These are phyloP conservation scores for Pandion haliaetus DNA, from an alignment of 2,113 vertebrate species.

Conservation along the genomic window DNA sequence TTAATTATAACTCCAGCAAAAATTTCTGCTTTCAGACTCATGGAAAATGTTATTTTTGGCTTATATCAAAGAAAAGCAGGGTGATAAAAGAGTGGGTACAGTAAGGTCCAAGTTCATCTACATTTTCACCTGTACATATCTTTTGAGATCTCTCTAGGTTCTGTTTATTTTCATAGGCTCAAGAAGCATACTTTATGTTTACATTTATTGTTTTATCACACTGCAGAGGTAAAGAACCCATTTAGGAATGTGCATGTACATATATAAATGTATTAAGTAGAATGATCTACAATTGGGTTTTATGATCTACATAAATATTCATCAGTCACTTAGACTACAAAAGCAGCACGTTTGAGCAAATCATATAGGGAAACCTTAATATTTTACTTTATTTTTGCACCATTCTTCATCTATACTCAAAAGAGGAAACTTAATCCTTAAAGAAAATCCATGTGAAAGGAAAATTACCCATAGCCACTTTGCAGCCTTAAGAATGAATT, in stretches of 20 bases:
- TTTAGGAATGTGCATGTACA: neutral
- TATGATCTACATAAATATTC: neutral
- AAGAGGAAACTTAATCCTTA: neutral
- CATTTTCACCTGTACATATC: neutral
- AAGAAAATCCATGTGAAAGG: neutral
- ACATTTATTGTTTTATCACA: neutral
- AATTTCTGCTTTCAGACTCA: neutral
- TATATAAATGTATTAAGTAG: neutral
- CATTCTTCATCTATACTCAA: neutral
- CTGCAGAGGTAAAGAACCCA: neutral
- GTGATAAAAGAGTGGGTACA: neutral
- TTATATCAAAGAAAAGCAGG: neutral
- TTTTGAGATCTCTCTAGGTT: neutral
- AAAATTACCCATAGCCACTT: neutral
- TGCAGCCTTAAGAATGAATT: neutral
- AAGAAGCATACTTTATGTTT: neutral
- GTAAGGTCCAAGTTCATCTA: neutral
- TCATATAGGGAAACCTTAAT: neutral
- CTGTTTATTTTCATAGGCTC: neutral
- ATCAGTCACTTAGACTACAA: neutral
- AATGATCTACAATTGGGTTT: neutral
- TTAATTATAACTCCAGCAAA: constrained; percentile 9
- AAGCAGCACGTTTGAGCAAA: neutral
- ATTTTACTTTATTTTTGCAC: neutral
- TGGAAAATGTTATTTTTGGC: constrained; percentile 26